phyloP scores from a whole-genome alignment of 2,113 vertebrate genomes.

The Regulus satrapa region DNA sequence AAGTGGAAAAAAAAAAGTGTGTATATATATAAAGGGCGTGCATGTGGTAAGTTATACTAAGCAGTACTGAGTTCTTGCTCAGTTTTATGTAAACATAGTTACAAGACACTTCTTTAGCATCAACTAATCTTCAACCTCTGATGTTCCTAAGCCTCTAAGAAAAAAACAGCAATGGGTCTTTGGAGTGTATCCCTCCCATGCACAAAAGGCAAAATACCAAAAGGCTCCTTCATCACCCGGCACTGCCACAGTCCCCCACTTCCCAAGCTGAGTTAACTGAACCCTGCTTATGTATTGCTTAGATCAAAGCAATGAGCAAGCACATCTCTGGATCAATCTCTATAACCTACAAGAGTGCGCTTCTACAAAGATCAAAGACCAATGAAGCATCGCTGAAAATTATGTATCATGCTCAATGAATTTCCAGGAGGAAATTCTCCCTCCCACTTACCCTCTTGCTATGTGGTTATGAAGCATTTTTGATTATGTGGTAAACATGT shows the following conservation, averaged over 20 bases:
- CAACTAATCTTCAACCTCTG: neutral
- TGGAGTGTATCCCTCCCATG: neutral
- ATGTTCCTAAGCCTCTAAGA: neutral
- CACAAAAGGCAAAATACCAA: neutral
- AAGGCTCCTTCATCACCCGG: neutral
- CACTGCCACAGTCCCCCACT: neutral
- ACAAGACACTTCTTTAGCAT: neutral
- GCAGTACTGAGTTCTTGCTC: neutral
- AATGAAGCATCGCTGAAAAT: neutral
- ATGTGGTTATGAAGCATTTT: neutral
- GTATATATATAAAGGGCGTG: neutral
- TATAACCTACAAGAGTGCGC: neutral
- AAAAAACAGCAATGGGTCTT: neutral
- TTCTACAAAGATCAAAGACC: constrained; percentile 20
- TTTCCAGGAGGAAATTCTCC: neutral
- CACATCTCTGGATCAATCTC: neutral
- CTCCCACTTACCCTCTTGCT: neutral
- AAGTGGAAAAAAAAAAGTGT: neutral
- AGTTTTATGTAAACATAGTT: neutral
- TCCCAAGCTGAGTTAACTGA: neutral
- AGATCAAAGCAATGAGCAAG: constrained; percentile 1
- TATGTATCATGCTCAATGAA: neutral
- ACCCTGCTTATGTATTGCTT: neutral
- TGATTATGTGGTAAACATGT: neutral
- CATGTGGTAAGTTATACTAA: neutral